Evolutionary conservation across 2,113 vertebrate species (phyloP).

Genomic region (Micronisus gabar): DNA sequence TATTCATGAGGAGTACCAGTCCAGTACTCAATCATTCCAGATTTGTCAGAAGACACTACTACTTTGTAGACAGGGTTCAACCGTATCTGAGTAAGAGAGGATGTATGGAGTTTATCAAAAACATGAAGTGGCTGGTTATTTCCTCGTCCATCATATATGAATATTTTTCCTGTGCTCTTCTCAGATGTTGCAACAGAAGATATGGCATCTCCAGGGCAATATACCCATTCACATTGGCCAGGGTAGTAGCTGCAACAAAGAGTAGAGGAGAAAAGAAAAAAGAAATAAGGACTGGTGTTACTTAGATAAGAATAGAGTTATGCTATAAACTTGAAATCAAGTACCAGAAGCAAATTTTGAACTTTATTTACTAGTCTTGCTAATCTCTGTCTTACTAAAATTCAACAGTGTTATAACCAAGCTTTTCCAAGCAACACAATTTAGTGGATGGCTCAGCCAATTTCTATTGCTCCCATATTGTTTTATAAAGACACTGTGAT

Average conservation of each 20-base stretch:
- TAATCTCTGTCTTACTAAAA: background rate
- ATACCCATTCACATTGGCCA: slow-evolving; percentile 95
- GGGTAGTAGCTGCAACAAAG: slow-evolving; percentile 83
- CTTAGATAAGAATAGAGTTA: background rate
- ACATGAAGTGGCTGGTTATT: slow-evolving; percentile 86
- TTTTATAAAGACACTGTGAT: background rate
- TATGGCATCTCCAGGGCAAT: slow-evolving; percentile 95
- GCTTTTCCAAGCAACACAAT: background rate
- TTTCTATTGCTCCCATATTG: background rate
- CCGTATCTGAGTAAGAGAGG: slow-evolving; percentile 88
- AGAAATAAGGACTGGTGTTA: background rate
- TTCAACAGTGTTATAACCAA: background rate
- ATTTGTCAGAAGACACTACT: slow-evolving; percentile 92
- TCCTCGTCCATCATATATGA: slow-evolving; percentile 93
- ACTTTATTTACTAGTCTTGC: background rate
- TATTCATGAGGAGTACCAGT: slow-evolving; percentile 91
- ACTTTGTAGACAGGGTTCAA: slow-evolving; percentile 87
- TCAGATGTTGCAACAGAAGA: slow-evolving; percentile 94
- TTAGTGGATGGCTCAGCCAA: background rate
- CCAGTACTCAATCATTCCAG: slow-evolving; percentile 98
- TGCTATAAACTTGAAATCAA: background rate
- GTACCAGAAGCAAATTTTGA: background rate
- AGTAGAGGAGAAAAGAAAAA: background rate
- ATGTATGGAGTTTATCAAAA: slow-evolving; percentile 90
- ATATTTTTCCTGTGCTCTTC: slow-evolving; percentile 95